A percentile compares a stretch with the other conserved stretches of the same genome.
Evolutionary conservation across 2,797 vertebrate genomes (phyloP).

Genomic region (Coregonus suidteri): DNA sequence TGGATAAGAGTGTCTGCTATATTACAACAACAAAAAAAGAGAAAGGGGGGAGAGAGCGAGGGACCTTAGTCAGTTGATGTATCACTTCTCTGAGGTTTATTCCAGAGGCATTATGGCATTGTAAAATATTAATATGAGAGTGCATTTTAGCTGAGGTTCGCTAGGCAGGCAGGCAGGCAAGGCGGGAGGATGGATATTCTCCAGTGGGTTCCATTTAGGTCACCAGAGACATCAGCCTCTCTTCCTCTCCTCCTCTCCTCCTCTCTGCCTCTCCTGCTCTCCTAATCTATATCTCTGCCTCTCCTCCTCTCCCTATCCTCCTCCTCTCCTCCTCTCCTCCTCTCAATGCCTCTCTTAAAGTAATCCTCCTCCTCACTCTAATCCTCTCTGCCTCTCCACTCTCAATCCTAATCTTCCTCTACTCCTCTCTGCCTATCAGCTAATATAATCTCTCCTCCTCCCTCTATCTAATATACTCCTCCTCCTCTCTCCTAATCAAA

Average conservation of each 20-base stretch:
- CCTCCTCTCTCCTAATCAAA: rapidly evolving
- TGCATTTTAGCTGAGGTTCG: conserved; percentile 89
- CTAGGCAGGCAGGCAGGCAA: not conserved
- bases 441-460: too few species aligned
- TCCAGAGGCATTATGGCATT: conserved; percentile 95
- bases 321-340: too few species aligned
- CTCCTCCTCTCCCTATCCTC: too few species aligned
- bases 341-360: too few species aligned
- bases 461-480: too few species aligned
- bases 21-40: too few species aligned
- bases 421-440: rapidly evolving
- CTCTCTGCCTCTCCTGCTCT: too few species aligned
- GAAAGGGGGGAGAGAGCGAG: too few species aligned
- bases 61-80: conserved; percentile 91
- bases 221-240: conserved; percentile 87
- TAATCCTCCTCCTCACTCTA: rapidly evolving
- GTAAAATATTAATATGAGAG: conserved; percentile 99
- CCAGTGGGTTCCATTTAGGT: conserved; percentile 88
- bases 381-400: rapidly evolving
- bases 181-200: conserved; percentile 79
- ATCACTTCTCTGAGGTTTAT: conserved; percentile 89
- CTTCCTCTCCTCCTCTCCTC: conserved; percentile 38
- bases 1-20: too few species aligned
- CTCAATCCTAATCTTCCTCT: too few species aligned
- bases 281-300: too few species aligned